Conservation (phyloP, 2,888 invertebrate genomes). For the Drosophila demipolita region DNA sequence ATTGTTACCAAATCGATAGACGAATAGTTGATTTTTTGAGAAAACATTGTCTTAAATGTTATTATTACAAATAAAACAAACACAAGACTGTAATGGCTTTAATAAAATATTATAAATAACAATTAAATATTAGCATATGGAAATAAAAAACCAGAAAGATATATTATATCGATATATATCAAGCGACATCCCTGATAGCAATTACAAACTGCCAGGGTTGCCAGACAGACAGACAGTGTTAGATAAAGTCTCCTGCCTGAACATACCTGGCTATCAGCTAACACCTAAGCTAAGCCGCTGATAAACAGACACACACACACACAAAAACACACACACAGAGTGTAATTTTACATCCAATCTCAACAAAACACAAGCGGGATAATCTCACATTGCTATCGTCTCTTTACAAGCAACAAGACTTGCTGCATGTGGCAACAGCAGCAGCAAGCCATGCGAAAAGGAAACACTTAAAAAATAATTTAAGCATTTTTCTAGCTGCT, state of each 20-base stretch:
- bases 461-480: conserved; percentile 72
- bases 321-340: conserved; percentile 1
- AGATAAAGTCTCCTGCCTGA: conserved; percentile 32
- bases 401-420: conserved; percentile 35
- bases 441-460: conserved; percentile 3
- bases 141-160: neutral
- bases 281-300: conserved; percentile 54
- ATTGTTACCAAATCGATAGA: neutral
- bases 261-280: conserved; percentile 41
- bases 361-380: conserved; percentile 36
- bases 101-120: neutral
- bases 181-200: neutral
- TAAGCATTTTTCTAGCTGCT: conserved; percentile 41
- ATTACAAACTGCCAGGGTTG: conserved; percentile 26
- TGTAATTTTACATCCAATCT: conserved; percentile 23
- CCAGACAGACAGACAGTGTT: conserved; percentile 35
- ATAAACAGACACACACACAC: conserved; percentile 33
- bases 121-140: neutral
- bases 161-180: neutral
- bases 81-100: neutral
- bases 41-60: neutral
- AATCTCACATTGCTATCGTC: conserved; percentile 47
- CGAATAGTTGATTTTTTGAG: neutral
- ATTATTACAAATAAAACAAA: neutral
- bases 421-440: conserved; percentile 20